Base-by-base conservation (phyloP, 2,797 vertebrate species). In the Enoplosus armatus region DNA sequence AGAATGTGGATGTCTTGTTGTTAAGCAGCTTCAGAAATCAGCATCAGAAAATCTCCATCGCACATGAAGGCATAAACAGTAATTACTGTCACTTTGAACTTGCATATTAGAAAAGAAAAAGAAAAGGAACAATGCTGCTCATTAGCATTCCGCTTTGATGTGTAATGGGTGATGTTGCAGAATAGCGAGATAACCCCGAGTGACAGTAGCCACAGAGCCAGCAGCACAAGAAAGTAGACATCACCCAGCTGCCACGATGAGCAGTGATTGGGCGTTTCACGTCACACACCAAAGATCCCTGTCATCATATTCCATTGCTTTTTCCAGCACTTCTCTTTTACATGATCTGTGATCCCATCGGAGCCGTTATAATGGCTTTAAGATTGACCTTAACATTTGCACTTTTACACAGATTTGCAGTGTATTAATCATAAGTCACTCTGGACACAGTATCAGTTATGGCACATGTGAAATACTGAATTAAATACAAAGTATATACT, bases 221-320 rank as follows among this genome's bases (percentile, higher is more conserved):
- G 43, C 55, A 75, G 67, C 26, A 33, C 62, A 55, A 72, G 51
- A 80, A 78, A 78, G 67, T 2, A 65, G 63, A 85, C 51, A 53
- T 71, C 61, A 55, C 51, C 55, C 75, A 70, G 83, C 80, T 83
- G 80, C 55, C 80, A 74, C 68, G 63, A 79, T 15, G 64, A 78
- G 75, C 64, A 45, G 39, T 26, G 61, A 50, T 15, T 4, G 4
- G 31, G 22, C 48, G 20, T 48, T 54, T 64, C 68, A 65, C 56
- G 59, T 68, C 56, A 71, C 35, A 11, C 2, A 26, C 18, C 31
- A 8, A 26, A 63, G 60, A 65, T 61, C 39, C 0, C 29, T 37
- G 62, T 31, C 2, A 33, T 45, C 10, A 54, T 20, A 16, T 33
- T 73, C 33, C 48, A 35, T 24, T 47, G 55, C 14, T 37, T 43